Conservation (phyloP, 2,888 invertebrate genomes). For the Lobophora halterata region DNA sequence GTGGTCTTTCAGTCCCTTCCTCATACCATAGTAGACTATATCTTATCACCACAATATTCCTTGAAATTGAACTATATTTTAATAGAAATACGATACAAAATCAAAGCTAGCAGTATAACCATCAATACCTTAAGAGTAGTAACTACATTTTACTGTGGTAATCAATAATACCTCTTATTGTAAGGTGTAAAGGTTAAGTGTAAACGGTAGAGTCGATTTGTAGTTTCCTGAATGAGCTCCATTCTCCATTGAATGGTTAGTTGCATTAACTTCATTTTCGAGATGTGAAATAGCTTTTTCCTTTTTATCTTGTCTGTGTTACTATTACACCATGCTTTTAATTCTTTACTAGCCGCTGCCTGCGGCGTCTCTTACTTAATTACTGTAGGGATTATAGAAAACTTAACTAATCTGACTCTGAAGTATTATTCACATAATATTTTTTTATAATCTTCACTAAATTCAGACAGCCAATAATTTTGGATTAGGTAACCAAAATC, state of each 20-base stretch:
- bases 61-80: conserved; percentile 3
- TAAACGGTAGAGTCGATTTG: conserved; percentile 1
- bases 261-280: conserved; percentile 3
- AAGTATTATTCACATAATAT: too few relatives aligned
- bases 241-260: conserved; percentile 7
- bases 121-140: not conserved
- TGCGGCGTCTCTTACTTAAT: too few relatives aligned
- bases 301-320: too few relatives aligned
- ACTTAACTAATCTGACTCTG: too few relatives aligned
- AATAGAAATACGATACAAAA: not conserved
- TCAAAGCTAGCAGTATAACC: not conserved
- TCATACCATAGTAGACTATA: not conserved
- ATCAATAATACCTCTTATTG: not conserved
- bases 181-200: not conserved
- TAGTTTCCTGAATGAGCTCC: conserved; percentile 5
- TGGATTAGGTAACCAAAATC: too few relatives aligned
- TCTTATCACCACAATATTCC: not conserved
- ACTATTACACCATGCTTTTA: too few relatives aligned
- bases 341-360: too few relatives aligned
- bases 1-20: conserved; percentile 10
- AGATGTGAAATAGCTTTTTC: not conserved
- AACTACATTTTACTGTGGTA: not conserved
- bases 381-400: too few relatives aligned
- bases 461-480: too few relatives aligned
- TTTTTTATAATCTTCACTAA: too few relatives aligned